Percentiles rank a stretch among this genome's conserved stretches.
Conservation (phyloP, 2,113 vertebrate genomes). For the Cariama cristata region DNA sequence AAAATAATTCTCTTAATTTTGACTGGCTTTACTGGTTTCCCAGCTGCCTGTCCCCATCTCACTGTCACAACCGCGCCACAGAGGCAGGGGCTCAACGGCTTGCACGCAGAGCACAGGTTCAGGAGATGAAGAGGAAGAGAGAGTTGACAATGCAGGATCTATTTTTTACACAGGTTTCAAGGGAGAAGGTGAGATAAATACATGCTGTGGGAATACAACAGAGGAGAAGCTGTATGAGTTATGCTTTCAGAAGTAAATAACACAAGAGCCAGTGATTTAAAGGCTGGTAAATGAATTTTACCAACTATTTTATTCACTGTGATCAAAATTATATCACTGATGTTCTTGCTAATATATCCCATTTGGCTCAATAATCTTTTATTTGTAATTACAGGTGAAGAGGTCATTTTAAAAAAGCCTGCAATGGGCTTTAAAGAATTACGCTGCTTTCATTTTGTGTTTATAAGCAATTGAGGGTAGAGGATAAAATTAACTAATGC, state of each 20-base stretch:
- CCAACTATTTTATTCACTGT: constrained; percentile 40
- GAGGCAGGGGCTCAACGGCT: not conserved
- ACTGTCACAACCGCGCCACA: accelerated
- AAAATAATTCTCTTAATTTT: not conserved
- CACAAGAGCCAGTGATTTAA: constrained; percentile 44
- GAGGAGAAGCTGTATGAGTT: constrained; percentile 31
- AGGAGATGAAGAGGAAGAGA: constrained; percentile 3
- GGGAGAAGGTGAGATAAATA: constrained; percentile 57
- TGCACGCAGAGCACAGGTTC: accelerated
- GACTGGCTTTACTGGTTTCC: not conserved
- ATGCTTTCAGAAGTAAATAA: constrained; percentile 53
- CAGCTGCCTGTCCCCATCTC: not conserved
- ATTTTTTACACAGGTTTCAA: not conserved
- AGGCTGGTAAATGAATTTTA: constrained; percentile 53
- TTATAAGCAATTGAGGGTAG: constrained; percentile 43
- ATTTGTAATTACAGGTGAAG: constrained; percentile 62
- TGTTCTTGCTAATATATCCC: constrained; percentile 61
- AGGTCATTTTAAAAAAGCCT: constrained; percentile 55
- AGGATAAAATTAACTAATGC: constrained; percentile 31
- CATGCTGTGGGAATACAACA: constrained; percentile 26
- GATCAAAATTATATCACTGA: constrained; percentile 62
- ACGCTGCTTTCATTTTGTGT: constrained; percentile 36
- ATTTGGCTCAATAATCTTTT: constrained; percentile 64
- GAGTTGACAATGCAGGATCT: not conserved
- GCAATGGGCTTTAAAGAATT: constrained; percentile 40